Evolutionary conservation across 2,888 invertebrate species (phyloP).

Genomic region (Nymphalis polychloros): DNA sequence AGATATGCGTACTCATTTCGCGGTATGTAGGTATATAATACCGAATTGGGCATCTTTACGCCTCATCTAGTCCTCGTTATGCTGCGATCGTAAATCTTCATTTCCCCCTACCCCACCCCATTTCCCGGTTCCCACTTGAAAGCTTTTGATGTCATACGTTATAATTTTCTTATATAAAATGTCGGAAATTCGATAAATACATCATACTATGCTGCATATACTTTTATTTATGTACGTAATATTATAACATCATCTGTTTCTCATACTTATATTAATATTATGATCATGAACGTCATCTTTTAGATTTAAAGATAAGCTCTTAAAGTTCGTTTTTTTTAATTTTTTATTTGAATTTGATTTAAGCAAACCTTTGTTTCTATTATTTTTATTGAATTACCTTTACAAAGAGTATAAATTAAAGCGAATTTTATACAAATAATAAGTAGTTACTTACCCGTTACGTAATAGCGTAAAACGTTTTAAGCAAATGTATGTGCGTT

Average conservation of each 20-base stretch:
- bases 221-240: not conserved
- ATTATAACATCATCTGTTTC: too few species aligned
- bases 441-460: slow-evolving; percentile 5
- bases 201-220: slow-evolving; percentile 3
- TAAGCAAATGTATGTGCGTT: slow-evolving; percentile 12
- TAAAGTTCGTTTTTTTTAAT: too few species aligned
- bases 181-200: slow-evolving; percentile 14
- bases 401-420: not conserved
- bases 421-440: not conserved
- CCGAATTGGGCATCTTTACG: slow-evolving; percentile 79
- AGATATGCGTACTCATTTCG: slow-evolving; percentile 16
- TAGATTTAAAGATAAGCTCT: too few species aligned
- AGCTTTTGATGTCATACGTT: slow-evolving; percentile 51
- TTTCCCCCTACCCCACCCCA: slow-evolving; percentile 58
- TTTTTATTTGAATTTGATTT: too few species aligned
- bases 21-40: slow-evolving; percentile 68
- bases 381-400: not conserved
- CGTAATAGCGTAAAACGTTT: not conserved
- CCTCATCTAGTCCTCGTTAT: slow-evolving; percentile 82
- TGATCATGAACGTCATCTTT: too few species aligned
- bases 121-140: slow-evolving; percentile 65
- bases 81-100: slow-evolving; percentile 80
- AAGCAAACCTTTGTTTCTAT: too few species aligned
- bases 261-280: too few species aligned
- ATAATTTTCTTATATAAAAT: slow-evolving; percentile 33